Percentiles rank a stretch among this genome's conserved stretches.
These are phyloP conservation scores for Drosophila quinaria DNA, from an alignment of 2,888 invertebrate genomes.

Conservation along the genomic window DNA sequence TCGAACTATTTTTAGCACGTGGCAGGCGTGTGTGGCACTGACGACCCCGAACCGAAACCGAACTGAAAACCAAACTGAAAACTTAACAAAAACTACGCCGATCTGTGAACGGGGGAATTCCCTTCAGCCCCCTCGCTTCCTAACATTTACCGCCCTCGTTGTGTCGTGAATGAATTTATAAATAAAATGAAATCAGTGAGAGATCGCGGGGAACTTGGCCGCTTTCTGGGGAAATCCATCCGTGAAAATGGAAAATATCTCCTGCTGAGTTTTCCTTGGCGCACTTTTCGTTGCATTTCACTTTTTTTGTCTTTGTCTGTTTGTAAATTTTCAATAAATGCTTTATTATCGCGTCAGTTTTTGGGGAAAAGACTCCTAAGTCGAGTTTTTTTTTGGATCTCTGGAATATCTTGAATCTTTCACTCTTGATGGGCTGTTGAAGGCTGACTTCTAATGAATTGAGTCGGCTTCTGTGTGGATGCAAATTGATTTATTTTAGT, in stretches of 20 bases:
- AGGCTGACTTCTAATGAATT: conserved; percentile 60
- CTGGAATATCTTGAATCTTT: background rate
- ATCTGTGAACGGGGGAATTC: background rate
- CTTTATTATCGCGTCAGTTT: conserved; percentile 54
- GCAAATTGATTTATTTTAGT: conserved; percentile 54
- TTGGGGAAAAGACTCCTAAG: conserved; percentile 17
- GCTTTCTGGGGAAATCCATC: conserved; percentile 78
- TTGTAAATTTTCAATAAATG: conserved; percentile 72
- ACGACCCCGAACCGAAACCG: conserved; percentile 34
- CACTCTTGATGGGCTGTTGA: conserved; percentile 59
- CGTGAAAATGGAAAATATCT: conserved; percentile 79
- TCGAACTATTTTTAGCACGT: conserved; percentile 66
- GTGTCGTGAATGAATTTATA: conserved; percentile 79
- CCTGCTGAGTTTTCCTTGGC: conserved; percentile 73
- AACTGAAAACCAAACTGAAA: background rate
- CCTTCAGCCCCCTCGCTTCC: conserved; percentile 35
- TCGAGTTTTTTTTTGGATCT: conserved; percentile 13
- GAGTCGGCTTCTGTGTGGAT: conserved; percentile 32
- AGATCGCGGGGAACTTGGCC: conserved; percentile 47
- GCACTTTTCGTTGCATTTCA: conserved; percentile 46
- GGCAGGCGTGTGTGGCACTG: conserved; percentile 47
- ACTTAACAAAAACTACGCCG: conserved; percentile 13
- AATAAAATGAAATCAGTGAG: conserved; percentile 72
- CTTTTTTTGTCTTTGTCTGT: conserved; percentile 53
- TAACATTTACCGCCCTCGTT: conserved; percentile 52